Evolutionary conservation across 2,888 invertebrate species (phyloP).

Genomic region (Lithodes maja): DNA sequence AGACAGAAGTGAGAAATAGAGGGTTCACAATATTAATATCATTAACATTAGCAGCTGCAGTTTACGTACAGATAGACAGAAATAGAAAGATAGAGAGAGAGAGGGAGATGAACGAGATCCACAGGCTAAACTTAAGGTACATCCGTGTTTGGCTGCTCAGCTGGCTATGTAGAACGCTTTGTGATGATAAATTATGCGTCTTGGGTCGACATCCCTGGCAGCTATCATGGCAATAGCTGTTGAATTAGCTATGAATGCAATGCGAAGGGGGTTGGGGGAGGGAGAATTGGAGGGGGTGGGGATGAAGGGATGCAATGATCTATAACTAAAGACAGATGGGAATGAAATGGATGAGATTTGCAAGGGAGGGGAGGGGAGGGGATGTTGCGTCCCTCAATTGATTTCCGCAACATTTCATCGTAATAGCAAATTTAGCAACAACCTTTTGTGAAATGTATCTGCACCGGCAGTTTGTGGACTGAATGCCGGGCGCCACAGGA

Average conservation of each 20-base stretch:
- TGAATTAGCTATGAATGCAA: constrained; percentile 43
- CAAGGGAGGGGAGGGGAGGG: neutral
- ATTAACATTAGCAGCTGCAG: constrained; percentile 62
- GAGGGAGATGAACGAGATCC: constrained; percentile 43
- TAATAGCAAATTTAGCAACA: constrained; percentile 43
- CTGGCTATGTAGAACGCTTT: neutral
- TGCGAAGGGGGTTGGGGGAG: constrained; percentile 8
- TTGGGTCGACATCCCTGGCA: constrained; percentile 39
- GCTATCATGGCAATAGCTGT: constrained; percentile 37
- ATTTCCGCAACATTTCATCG: constrained; percentile 38
- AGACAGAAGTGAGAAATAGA: constrained; percentile 65
- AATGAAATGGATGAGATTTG: neutral
- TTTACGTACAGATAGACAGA: constrained; percentile 52
- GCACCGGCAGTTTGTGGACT: constrained; percentile 31
- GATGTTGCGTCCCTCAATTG: constrained; percentile 22
- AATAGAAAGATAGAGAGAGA: constrained; percentile 24
- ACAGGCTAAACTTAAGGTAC: constrained; percentile 53
- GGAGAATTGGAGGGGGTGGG: neutral
- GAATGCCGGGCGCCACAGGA: constrained; percentile 19
- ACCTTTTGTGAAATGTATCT: constrained; percentile 20
- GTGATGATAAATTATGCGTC: constrained; percentile 39
- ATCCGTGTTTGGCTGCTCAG: constrained; percentile 44
- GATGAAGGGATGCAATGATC: neutral
- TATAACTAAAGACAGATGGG: constrained; percentile 10
- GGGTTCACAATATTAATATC: constrained; percentile 59